Base-by-base conservation (phyloP, 2,888 invertebrate genomes). In the Tyria jacobaeae region DNA sequence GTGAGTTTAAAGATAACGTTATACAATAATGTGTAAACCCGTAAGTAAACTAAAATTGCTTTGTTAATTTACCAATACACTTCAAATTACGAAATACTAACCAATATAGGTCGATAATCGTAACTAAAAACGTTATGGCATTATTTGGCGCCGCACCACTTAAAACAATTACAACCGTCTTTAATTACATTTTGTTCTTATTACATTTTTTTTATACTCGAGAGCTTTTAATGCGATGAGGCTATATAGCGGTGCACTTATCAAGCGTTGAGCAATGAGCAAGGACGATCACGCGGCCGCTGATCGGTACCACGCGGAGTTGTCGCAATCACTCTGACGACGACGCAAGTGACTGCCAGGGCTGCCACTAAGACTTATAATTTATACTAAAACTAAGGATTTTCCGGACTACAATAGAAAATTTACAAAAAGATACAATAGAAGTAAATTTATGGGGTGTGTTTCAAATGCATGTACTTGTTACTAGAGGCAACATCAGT, bases 171-270 rank as follows among this genome's bases (percentile, higher is more conserved):
- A 83, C 80, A 80, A 76, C 75, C 73, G 75, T 75, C 80, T 84
- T 88, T 89, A 89, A 89, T 89, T 89, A 85, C 81, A 82, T 88
- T 84, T 85, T 87, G 85, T 84, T 86, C 80, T 87, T 83, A 84
- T 85, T 82, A 67, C 66, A 15, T 83, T 81, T 80, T 82, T 78
- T 78, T 79, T 57, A 81, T 75, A 72, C 74, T 80, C 73, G 82
- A 86, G 89, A 89, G 89, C 89, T 91, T 88, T 90, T 91, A 91
- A 88, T 85, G 80, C 80, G 87, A 87, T 88, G 89, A 84, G 80
- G 84, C 82, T 83, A 85, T 81, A 83, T 79, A 57, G 53, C 37
- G 73, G 81, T 78, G 86, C 85, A 87, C 81, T 88, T 90, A 89
- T 89, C 76, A 84, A 78, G 44, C 62, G 85, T 91, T 90, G 88